Percentiles rank a stretch among this genome's conserved stretches.
These are phyloP conservation scores for Diploptera punctata DNA, from an alignment of 2,888 invertebrate genomes.

Conservation along the genomic window DNA sequence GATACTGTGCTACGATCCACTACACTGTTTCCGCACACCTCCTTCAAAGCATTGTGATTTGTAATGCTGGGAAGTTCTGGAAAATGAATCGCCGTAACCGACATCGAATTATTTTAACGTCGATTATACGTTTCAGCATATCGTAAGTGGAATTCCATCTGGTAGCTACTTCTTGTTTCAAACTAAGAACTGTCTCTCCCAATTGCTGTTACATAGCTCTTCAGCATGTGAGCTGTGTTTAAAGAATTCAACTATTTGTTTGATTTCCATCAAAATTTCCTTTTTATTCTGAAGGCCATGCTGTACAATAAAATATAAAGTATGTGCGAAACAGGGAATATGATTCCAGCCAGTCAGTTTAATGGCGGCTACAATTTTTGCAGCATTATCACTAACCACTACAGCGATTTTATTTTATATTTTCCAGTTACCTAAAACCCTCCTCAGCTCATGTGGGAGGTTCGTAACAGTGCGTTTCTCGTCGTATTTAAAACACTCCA, in stretches of 20 bases:
- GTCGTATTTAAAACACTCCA: conserved; percentile 44
- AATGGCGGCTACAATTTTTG: conserved; percentile 36
- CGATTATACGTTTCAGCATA: conserved; percentile 13
- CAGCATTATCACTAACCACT: conserved; percentile 44
- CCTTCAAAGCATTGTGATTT: too few relatives aligned
- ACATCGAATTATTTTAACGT: conserved; percentile 11
- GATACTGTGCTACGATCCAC: too few relatives aligned
- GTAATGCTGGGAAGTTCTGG: conserved; percentile 30
- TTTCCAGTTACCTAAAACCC: conserved; percentile 3
- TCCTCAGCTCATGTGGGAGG: conserved; percentile 44
- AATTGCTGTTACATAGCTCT: not conserved
- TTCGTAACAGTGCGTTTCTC: conserved; percentile 44
- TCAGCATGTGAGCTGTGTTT: conserved; percentile 16
- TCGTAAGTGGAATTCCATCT: not conserved
- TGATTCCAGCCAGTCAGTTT: conserved; percentile 41
- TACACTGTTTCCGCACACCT: too few relatives aligned
- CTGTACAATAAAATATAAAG: conserved; percentile 45
- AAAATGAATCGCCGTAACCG: not conserved
- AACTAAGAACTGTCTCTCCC: not conserved
- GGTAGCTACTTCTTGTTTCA: not conserved
- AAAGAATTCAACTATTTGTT: conserved; percentile 9
- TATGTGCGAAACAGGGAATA: conserved; percentile 48
- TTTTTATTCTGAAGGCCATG: not conserved
- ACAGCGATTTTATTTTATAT: conserved; percentile 1
- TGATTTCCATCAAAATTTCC: not conserved